Conservation (phyloP, 2,888 invertebrate species). For the Metellina segmentata region DNA sequence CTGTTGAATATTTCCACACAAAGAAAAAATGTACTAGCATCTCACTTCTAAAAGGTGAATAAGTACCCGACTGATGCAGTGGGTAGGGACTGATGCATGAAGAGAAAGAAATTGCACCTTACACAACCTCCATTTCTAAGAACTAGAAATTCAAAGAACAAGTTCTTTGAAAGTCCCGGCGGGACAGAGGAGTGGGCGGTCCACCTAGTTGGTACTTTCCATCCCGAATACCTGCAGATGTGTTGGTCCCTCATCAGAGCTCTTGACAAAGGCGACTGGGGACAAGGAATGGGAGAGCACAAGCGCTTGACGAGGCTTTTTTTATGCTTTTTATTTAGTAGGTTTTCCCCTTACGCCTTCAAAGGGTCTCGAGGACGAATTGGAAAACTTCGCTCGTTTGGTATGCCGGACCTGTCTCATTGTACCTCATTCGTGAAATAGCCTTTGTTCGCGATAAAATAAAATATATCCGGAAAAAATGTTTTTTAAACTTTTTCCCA, state of each 20-base stretch:
- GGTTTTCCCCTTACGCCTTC: constrained; percentile 38
- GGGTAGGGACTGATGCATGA: background rate
- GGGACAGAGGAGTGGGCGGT: constrained; percentile 22
- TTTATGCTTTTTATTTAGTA: background rate
- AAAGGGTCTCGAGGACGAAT: constrained; percentile 41
- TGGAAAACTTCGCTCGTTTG: constrained; percentile 40
- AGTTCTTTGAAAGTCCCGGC: constrained; percentile 5
- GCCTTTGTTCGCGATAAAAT: constrained; percentile 35
- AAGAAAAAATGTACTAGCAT: background rate
- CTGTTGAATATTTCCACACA: background rate
- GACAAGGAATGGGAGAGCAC: constrained; percentile 16
- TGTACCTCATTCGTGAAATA: constrained; percentile 55
- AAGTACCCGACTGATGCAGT: constrained; percentile 27
- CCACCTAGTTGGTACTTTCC: constrained; percentile 35
- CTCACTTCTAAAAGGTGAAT: constrained; percentile 13
- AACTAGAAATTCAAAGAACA: constrained; percentile 35
- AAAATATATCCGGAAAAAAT: constrained; percentile 40
- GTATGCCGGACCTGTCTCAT: constrained; percentile 61
- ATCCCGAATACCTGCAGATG: constrained; percentile 42
- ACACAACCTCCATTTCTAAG: constrained; percentile 43
- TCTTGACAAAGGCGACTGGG: constrained; percentile 44
- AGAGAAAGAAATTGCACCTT: constrained; percentile 7
- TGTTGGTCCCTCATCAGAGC: constrained; percentile 57
- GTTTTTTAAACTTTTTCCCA: constrained; percentile 26
- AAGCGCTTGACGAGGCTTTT: constrained; percentile 37